Base-by-base conservation (phyloP, 2,113 vertebrate genomes). In the Numida meleagris region DNA sequence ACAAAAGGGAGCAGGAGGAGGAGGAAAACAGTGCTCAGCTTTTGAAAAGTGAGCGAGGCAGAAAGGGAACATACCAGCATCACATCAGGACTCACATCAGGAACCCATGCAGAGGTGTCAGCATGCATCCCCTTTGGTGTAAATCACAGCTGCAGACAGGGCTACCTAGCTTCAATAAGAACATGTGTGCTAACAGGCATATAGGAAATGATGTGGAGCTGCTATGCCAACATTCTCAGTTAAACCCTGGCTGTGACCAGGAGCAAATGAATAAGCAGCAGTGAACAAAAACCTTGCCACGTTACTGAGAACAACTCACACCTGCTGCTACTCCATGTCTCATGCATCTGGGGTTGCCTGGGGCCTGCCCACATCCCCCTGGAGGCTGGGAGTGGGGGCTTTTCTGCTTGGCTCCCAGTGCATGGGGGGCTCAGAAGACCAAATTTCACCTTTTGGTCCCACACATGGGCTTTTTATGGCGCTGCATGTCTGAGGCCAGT, bases 301-400 rank as follows among this genome's bases (percentile, higher is more conserved):
- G 81, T 61, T 78, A 68, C 80, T 72, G 76, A 58, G 62, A 75
- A 91, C 72, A 72, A 83, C 72, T 75, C 65, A 24, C 5, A 4
- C 71, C 75, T 84, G 48, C 6, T 45, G 90, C 48, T 86, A 84
- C 83, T 27, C 51, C 15, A n/a, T 9, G 9, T 27, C 75, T 73
- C 31, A 86, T 79, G 73, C 65, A 95, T 90, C 83, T 40, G 70
- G 84, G 57, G 14, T 88, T 88, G 82, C 93, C 89, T 73, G 82
- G 55, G 91, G 94, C 91, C 66, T 2, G 0, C 73, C 88, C 71
- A 63, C 1, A 0, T 90, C 93, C 73, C 87, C 88, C 93, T 90
- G 77, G 79, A 67, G 82, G 43, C 59, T 51, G 89, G 65, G 63
- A 93, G 61, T 24, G 33, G 31, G 33, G 18, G 33, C 12, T 58